Conservation (phyloP, 2,888 invertebrate genomes). For the Apantesis nais region DNA sequence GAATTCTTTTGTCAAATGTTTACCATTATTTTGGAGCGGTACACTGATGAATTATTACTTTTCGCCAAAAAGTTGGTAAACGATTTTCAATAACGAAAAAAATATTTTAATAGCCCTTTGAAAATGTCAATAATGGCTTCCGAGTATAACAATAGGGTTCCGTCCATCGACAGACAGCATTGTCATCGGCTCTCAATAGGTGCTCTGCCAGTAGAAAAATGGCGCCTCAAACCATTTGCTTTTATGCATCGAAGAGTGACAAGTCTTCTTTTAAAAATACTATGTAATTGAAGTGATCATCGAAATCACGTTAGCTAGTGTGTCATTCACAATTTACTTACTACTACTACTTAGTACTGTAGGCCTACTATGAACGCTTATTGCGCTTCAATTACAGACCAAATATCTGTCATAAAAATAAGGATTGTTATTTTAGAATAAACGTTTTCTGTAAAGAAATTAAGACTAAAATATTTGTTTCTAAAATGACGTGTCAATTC, state of each 20-base stretch:
- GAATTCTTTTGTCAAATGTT: constrained; percentile 41
- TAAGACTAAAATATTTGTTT: no score
- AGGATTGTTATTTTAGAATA: no score
- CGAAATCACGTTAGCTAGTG: constrained; percentile 60
- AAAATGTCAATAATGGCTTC: constrained; percentile 83
- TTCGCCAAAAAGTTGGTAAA: constrained; percentile 61
- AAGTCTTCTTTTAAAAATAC: constrained; percentile 63
- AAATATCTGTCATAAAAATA: no score
- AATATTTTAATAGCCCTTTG: constrained; percentile 79
- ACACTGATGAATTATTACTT: constrained; percentile 58
- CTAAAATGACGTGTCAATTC: no score
- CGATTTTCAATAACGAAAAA: constrained; percentile 70
- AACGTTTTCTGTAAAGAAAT: no score
- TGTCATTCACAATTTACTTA: constrained; percentile 10
- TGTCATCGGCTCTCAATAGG: constrained; percentile 73
- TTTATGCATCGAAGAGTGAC: constrained; percentile 72
- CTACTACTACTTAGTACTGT: no score
- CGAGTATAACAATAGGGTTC: constrained; percentile 78
- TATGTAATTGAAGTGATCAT: constrained; percentile 70
- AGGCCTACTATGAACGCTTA: no score
- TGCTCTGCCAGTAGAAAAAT: constrained; percentile 76
- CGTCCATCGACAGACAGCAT: constrained; percentile 76
- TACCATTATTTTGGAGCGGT: constrained; percentile 50
- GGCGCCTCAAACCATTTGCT: constrained; percentile 73
- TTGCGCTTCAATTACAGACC: no score